Evolutionary conservation across 2,797 vertebrate species (phyloP).

Genomic region (Anguilla anguilla): DNA sequence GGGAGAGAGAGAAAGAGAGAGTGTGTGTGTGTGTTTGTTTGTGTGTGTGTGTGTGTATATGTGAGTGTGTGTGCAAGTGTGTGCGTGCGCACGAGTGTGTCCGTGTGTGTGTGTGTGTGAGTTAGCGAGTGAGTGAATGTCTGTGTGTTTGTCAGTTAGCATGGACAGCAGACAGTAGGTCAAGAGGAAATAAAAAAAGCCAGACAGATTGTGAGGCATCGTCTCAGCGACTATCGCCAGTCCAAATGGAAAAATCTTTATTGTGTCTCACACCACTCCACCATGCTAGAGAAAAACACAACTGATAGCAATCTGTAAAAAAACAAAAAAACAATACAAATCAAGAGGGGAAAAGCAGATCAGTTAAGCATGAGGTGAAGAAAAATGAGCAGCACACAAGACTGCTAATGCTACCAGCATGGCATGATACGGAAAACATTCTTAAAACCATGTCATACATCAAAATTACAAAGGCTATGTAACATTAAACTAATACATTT

Average conservation of each 20-base stretch:
- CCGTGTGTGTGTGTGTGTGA: too few species aligned
- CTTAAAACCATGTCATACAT: slow-evolving; percentile 43
- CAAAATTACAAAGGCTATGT: not conserved
- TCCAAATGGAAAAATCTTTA: not conserved
- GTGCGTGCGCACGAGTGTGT: slow-evolving; percentile 1
- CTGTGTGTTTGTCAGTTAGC: slow-evolving; percentile 1
- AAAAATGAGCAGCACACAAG: not conserved
- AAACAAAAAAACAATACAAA: not conserved
- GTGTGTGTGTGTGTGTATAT: slow-evolving; percentile 2
- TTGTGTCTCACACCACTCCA: not conserved
- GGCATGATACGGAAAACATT: not conserved
- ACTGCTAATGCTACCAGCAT: not conserved
- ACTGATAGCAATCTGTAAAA: not conserved
- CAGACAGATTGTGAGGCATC: not conserved
- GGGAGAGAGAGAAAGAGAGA: not conserved
- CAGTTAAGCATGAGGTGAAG: not conserved
- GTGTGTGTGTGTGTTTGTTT: slow-evolving; percentile 22
- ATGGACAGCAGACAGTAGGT: too few species aligned
- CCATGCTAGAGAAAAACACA: not conserved
- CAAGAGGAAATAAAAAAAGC: not conserved
- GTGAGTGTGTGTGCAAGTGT: not conserved
- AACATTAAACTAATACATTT: slow-evolving; percentile 60
- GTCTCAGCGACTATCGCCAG: not conserved
- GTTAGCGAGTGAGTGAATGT: too few species aligned
- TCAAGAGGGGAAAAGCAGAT: not conserved